Conservation (phyloP, 2,113 vertebrate genomes). For the Pyrgilauda ruficollis region DNA sequence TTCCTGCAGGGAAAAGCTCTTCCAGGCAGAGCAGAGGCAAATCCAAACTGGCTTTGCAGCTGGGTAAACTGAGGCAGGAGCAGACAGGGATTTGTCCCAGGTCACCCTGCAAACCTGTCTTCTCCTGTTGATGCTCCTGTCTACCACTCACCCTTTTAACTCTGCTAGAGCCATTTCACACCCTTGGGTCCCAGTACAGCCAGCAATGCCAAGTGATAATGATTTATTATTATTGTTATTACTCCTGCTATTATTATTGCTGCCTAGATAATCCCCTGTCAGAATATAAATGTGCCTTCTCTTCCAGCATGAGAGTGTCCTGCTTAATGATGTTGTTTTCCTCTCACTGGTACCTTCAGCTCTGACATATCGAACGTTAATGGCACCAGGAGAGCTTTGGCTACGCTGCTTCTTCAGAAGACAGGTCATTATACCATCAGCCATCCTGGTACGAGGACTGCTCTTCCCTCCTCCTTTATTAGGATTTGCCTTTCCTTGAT, state of each 20-base stretch:
- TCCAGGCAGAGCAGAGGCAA: neutral
- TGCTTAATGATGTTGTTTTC: conserved; percentile 50
- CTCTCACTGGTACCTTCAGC: conserved; percentile 3
- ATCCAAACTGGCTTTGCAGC: neutral
- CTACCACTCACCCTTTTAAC: neutral
- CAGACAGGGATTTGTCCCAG: neutral
- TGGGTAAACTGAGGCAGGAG: neutral
- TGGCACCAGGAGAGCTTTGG: neutral
- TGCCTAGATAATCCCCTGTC: conserved; percentile 41
- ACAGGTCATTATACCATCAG: conserved; percentile 26
- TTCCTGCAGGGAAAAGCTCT: neutral
- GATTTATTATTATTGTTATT: conserved; percentile 52
- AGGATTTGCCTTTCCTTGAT: conserved; percentile 30
- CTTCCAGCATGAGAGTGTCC: neutral
- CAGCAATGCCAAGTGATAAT: conserved; percentile 3
- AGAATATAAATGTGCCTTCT: conserved; percentile 21
- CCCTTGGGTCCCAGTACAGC: neutral
- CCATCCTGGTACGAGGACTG: neutral
- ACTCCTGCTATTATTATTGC: conserved; percentile 35
- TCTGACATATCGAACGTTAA: neutral
- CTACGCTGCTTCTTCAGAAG: neutral
- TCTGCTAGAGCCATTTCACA: neutral
- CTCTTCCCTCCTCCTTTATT: conserved; percentile 16
- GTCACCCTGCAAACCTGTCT: neutral
- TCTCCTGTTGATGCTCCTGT: neutral